These are phyloP conservation scores for Morus bassanus DNA, from an alignment of 2,797 vertebrate species.

Conservation along the genomic window DNA sequence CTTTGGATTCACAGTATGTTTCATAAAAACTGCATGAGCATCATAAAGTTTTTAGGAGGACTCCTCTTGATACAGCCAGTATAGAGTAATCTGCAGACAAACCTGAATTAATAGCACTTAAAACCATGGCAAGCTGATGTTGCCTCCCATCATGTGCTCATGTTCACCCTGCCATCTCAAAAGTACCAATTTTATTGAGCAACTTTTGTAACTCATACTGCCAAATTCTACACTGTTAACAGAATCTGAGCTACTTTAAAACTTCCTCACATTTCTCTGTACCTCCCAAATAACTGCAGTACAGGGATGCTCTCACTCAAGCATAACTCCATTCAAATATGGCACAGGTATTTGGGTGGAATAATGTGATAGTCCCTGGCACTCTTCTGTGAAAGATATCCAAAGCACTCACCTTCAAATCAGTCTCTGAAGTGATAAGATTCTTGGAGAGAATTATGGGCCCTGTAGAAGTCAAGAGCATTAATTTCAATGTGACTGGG, in stretches of 20 bases:
- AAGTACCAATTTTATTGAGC: neutral
- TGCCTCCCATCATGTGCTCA: neutral
- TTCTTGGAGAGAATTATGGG: neutral
- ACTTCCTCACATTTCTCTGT: neutral
- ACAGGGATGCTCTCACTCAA: neutral
- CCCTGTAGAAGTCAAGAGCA: neutral
- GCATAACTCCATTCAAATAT: neutral
- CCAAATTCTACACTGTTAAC: neutral
- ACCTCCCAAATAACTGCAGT: neutral
- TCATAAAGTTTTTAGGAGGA: neutral
- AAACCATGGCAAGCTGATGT: neutral
- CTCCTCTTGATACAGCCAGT: neutral
- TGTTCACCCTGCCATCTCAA: neutral
- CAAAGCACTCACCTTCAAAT: neutral
- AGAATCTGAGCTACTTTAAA: neutral
- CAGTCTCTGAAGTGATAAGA: neutral
- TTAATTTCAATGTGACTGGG: neutral
- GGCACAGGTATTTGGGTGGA: neutral
- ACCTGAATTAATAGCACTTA: neutral
- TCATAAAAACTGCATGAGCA: neutral
- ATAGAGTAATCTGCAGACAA: neutral
- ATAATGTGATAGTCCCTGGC: neutral
- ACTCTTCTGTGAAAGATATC: neutral
- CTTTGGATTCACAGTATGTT: neutral
- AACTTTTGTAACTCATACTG: neutral